A percentile compares a stretch with the other conserved stretches of the same genome.
Evolutionary conservation across 2,797 vertebrate genomes (phyloP).

Genomic region (Phataginus tetradactyla): DNA sequence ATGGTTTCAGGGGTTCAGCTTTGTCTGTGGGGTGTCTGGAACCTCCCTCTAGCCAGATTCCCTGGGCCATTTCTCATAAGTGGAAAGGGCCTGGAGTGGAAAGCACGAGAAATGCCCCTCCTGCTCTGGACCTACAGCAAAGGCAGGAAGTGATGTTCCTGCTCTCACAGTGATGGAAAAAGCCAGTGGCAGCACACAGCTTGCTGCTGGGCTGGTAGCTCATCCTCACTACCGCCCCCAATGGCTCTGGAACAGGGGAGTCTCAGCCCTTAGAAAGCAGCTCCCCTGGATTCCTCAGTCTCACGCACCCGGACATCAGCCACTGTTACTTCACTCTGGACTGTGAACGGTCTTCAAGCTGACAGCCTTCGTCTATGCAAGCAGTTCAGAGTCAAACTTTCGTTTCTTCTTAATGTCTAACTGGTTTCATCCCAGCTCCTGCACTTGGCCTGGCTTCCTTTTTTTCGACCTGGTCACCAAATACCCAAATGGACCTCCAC

Average conservation of each 20-base stretch:
- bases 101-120: background rate
- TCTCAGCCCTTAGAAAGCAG: background rate
- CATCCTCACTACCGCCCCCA: background rate
- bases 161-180: background rate
- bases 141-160: background rate
- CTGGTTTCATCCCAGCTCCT: background rate
- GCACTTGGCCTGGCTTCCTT: background rate
- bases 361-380: background rate
- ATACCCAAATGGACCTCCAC: background rate
- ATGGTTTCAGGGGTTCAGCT: conserved; percentile 3
- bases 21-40: background rate
- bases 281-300: background rate
- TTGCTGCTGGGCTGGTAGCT: background rate
- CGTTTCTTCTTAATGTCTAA: background rate
- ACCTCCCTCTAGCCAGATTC: conserved; percentile 11
- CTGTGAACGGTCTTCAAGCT: background rate
- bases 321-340: background rate
- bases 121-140: background rate
- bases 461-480: background rate
- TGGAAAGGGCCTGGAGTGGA: background rate
- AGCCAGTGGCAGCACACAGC: background rate
- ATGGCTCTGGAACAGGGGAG: background rate
- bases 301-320: background rate
- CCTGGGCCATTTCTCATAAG: background rate
- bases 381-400: background rate